Base-by-base conservation (phyloP, 2,888 invertebrate genomes). In the Teleogryllus oceanicus region DNA sequence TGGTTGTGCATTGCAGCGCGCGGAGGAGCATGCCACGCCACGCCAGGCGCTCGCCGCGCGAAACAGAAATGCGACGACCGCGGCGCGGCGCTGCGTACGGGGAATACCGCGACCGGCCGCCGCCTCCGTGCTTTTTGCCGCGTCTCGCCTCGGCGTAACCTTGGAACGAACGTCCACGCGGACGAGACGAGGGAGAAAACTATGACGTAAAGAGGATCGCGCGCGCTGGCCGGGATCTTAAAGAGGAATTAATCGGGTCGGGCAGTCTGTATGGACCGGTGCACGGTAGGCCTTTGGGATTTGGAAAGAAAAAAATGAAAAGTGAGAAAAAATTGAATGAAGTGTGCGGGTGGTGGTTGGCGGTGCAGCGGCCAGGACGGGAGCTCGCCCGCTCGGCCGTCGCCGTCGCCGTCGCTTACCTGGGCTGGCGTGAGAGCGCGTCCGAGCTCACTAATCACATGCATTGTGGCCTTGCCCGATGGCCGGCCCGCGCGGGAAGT, bases 221-320 rank as follows among this genome's bases (percentile, higher is more conserved):
- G 20, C 37, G 18, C n/a, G n/a, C 77, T 13, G 20, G 50, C 37
- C 21, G 80, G 74, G 81, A 78, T 76, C 76, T 81, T 81, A 81
- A 81, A 81, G 81, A 80, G 78, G 78, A 81, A 81, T 81, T 81
- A 81, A 81, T 81, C 80, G 81, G 78, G 75, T 75, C 51, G 78
- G 50, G 51, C 37, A 37, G 37, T 49, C 50, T 24, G 80, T 78
- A 62, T 75, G 74, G 62, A 5, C 11, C 49, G 49, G 76, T 49
- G 18, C 20, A 18, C 76, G 49, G 76, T 49, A 37, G 37, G 5
- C 37, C 37, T 37, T 37, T 37, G 5, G 37, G 37, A 37, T 37
- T 37, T 5, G 37, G 37, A 37, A 37, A 37, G 37, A 37, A 37
- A 37, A 1, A 37, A 8, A 5, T 37, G 1, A 37, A 37, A 37